Base-by-base conservation (phyloP, 1,140 invertebrate species). In the Coptotermes formosanus region DNA sequence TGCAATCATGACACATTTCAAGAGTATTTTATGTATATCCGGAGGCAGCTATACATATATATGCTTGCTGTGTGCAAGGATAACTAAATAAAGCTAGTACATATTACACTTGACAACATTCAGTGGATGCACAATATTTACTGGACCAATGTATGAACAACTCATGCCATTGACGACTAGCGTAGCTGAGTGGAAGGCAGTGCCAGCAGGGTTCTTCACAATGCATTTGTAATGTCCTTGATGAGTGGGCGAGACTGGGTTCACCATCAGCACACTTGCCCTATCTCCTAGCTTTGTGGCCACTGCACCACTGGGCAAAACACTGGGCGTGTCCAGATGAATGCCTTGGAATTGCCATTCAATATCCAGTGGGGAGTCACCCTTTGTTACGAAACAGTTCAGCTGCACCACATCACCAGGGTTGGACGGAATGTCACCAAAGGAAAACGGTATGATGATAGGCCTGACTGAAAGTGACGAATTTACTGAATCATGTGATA, bases 161-260 rank as follows among this genome's bases (percentile, higher is more conserved):
- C 9, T 83, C 84, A 85, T 92, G 96, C 95, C 95, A 92, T 96
- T 95, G 87, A 96, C 94, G 89, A 93, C 93, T 89, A 96, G 91
- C 88, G 91, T 91, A 52, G 95, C 92, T 82, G 94, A 93, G 89
- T 95, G 93, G 89, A 93, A 94, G 82, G 93, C 93, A 87, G 91
- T 91, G 86, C 95, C 95, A 88, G 94, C 95, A 48, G 90, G 90
- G 90, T 96, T 96, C 85, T 93, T 92, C 88, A 94, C 96, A 83
- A 93, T 92, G 92, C 96, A 97, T 84, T 95, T 95, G 90, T 97
- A 97, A 90, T 92, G 92, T 16, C 92, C 93, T 38, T 81, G 87
- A 86, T 96, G 95, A 88, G 92, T 92, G 11, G 94, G 93, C 48
- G 92, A 92, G 16, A 96, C 94, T 7, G 94, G 92, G 88, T 96